Evolutionary conservation across 1,140 invertebrate species (phyloP).

Genomic region (Lepidurus arcticus): DNA sequence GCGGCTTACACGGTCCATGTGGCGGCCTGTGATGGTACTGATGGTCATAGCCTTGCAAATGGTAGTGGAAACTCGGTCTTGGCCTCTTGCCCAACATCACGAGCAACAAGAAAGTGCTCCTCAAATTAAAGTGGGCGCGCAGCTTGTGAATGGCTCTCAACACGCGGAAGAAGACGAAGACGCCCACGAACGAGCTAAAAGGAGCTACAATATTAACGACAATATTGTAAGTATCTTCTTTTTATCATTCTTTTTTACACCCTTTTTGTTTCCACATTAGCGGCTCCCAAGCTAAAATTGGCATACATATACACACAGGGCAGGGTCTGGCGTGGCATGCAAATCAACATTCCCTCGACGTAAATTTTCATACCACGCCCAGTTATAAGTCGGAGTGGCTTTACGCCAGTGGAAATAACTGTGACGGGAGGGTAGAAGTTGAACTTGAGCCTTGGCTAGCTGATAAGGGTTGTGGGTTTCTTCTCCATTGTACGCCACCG

Average conservation of each 20-base stretch:
- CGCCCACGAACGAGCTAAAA: constrained; percentile 17
- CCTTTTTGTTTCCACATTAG: neutral
- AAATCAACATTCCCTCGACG: too few species aligned
- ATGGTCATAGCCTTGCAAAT: neutral
- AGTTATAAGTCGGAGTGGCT: neutral
- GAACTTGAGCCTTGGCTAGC: neutral
- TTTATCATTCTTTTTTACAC: neutral
- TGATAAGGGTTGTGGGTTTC: neutral
- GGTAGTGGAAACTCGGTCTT: neutral
- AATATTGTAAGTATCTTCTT: constrained; percentile 9
- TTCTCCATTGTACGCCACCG: neutral
- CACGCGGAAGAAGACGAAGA: constrained; percentile 13
- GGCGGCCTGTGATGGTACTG: constrained; percentile 6
- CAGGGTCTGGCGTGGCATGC: neutral
- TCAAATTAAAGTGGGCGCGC: constrained; percentile 13
- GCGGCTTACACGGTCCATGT: neutral
- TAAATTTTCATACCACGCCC: too few species aligned
- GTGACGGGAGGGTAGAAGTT: neutral
- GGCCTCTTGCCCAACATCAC: neutral
- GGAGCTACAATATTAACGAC: constrained; percentile 19
- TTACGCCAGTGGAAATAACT: neutral
- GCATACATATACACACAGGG: neutral
- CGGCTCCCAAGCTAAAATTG: neutral
- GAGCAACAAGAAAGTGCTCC: constrained; percentile 1
- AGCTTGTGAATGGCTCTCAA: constrained; percentile 21